These are phyloP conservation scores for Panopea generosa DNA, from an alignment of 2,888 invertebrate genomes.

Conservation along the genomic window DNA sequence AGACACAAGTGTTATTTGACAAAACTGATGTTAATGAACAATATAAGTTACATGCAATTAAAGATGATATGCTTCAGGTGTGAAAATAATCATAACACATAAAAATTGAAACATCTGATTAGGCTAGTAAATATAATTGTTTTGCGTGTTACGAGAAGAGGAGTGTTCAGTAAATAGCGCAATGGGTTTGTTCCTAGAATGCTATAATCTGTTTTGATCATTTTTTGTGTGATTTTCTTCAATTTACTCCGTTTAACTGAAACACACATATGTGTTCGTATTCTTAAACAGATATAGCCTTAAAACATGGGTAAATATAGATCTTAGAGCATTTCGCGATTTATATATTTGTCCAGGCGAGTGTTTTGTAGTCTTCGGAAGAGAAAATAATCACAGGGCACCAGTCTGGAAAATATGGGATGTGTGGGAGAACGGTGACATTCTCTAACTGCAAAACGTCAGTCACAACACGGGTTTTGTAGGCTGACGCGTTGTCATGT, in stretches of 20 bases:
- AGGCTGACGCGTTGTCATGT: conserved; percentile 36
- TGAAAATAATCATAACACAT: no score
- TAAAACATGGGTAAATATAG: conserved; percentile 15
- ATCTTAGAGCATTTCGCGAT: conserved; percentile 7
- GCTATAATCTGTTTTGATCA: conserved; percentile 1
- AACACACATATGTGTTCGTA: conserved; percentile 28
- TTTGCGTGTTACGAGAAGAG: no score
- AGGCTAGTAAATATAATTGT: no score
- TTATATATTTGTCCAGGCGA: conserved; percentile 22
- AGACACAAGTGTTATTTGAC: no score
- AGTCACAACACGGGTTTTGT: conserved; percentile 35
- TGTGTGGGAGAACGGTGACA: conserved; percentile 29
- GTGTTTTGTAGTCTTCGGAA: conserved; percentile 22
- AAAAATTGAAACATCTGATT: no score
- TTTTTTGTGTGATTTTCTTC: conserved; percentile 10
- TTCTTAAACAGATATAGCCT: conserved; percentile 11
- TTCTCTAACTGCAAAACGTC: conserved; percentile 25
- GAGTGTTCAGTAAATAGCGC: conserved; percentile 23
- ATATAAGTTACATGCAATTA: no score
- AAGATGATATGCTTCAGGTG: no score
- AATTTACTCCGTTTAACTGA: conserved; percentile 23
- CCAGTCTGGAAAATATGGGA: conserved; percentile 32
- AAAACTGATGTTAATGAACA: no score
- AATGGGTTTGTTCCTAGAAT: background rate
- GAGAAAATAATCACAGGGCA: conserved; percentile 30